Conservation (phyloP, 2,113 vertebrate species). For the Passer montanus region DNA sequence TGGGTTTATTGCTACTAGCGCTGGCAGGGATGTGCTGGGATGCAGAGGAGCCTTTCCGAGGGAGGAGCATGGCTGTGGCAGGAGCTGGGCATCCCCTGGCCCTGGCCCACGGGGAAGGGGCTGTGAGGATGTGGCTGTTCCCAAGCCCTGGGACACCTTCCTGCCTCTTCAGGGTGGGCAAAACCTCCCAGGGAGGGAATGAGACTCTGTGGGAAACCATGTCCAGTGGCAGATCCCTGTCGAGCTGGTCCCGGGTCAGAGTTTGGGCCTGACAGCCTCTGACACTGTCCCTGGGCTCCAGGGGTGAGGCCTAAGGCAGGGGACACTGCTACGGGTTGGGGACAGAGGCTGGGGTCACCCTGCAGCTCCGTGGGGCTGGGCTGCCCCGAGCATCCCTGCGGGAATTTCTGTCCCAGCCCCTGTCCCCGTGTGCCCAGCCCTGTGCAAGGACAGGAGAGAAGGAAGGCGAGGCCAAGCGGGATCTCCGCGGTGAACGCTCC, state of each 20-base stretch:
- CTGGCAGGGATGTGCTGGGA: not conserved
- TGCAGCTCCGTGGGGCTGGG: not conserved
- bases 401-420: not conserved
- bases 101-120: not conserved
- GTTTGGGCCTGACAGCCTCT: not conserved
- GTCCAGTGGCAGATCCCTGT: fast-evolving
- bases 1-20: not conserved
- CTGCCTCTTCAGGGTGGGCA: not conserved
- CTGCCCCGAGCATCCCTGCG: not conserved
- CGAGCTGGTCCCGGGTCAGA: not conserved
- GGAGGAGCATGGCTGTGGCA: not conserved
- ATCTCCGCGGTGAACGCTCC: fast-evolving
- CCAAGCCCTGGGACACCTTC: not conserved
- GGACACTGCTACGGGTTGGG: not conserved
- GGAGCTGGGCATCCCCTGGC: not conserved
- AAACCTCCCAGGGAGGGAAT: not conserved
- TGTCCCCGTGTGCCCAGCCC: fast-evolving
- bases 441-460: not conserved
- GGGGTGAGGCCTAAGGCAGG: not conserved
- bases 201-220: not conserved
- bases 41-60: not conserved
- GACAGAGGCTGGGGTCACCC: not conserved
- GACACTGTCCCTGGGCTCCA: not conserved
- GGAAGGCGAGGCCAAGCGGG: not conserved
- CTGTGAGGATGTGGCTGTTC: not conserved